Base-by-base conservation (phyloP, 2,797 vertebrate species). In the Chelmon rostratus region DNA sequence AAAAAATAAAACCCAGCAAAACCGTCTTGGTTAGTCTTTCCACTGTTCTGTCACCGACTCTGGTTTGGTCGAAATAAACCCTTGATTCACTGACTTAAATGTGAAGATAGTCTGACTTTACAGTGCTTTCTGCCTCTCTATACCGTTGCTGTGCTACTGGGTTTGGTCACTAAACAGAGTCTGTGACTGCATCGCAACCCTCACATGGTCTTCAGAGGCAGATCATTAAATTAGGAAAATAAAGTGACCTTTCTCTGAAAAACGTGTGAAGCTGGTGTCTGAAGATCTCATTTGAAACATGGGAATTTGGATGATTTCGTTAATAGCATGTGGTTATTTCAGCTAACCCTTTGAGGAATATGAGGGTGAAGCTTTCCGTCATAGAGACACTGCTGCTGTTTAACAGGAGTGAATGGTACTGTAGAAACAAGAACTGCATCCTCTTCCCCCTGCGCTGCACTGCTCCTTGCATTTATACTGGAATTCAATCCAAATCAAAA, bases 401-500 rank as follows among this genome's bases (percentile, higher is more conserved):
- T 11, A 68, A 44, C 31, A 71, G 35, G 61, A 23, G 40, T 25
- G 65, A 37, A 46, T 31, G 21, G 69, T 23, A 63, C 5, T n/a
- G 12, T 9, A 28, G 6, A 64, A 53, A 64, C 4, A 56, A 42
- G 37, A 56, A 52, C 19, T n/a, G 4, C 2, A 8, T 5, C 35
- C 8, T 38, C 46, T 44, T 13, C 15, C 19, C 25, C 18, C 8
- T 58, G 19, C 10, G 16, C 44, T 52, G 25, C 9, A 7, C 23
- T 47, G 28, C 7, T 37, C 68, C 10, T 19, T 56, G 15, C 21
- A 54, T 31, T 28, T 74, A 76, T 31, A 38, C 16, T 78, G 69
- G 70, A 73, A 68, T 66, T 50, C 8, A 70, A 67, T 56, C 54
- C 31, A 42, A 75, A 81, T 78, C 38, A 77, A 82, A 82, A 76